Base-by-base conservation (phyloP, 2,888 invertebrate genomes). In the Andricus quercusramuli region DNA sequence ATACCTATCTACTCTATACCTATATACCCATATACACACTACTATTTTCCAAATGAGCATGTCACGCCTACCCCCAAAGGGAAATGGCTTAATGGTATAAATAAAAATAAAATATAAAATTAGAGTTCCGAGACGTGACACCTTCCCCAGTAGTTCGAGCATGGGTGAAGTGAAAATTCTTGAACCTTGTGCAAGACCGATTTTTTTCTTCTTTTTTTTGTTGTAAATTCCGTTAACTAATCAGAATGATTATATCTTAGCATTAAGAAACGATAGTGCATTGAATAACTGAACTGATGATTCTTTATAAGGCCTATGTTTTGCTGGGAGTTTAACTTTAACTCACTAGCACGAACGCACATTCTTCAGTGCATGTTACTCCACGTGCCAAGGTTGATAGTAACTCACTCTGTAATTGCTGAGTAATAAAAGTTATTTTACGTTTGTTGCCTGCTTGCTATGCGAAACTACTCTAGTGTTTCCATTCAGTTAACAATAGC, bases 341-440 rank as follows among this genome's bases (percentile, higher is more conserved):
- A 59, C 59, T 59, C 59, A 59, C 59, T 22, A 37, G n/a, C 68
- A 37, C 68, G 17, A 41, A 68, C 3, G 44, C 9, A 41, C 37
- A 44, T 68, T 68, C 15, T 68, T 68, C 37, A 32, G 37, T 68
- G 13, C 44, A 68, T 37, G 22, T 59, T 78, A 81, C 83, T 82
- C 83, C 89, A 84, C 87, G 89, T 89, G 89, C 86, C 88, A 88
- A 89, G 87, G 86, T 84, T 87, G 85, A 80, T 80, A 83, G 86
- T 87, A 87, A 87, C 84, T 84, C 84, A 82, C 83, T 80, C 79
- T 22, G 22, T 67, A 79, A 83, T 82, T 83, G 85, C 79, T 83
- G 82, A 70, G 84, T 78, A 83, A 84, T 88, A 85, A 86, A 87
- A 86, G 82, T 84, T 82, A 84, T 82, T 85, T 85, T 85, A 86